These are phyloP conservation scores for Dissostichus mawsoni DNA, from an alignment of 2,113 vertebrate species.

Conservation along the genomic window DNA sequence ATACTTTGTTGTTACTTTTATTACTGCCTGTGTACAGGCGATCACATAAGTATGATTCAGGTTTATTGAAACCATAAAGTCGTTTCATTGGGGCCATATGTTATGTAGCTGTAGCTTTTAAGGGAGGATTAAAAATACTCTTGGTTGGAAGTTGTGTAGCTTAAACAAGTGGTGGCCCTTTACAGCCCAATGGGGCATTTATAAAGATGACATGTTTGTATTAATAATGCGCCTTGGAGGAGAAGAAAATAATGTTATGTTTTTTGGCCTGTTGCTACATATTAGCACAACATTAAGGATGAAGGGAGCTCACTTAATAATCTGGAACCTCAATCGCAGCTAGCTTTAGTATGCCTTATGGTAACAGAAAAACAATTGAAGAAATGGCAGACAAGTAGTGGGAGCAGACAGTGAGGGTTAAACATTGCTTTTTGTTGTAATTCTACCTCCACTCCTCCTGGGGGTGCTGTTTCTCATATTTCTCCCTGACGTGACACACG, in stretches of 20 bases:
- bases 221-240: background rate
- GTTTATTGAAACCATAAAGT: conserved; percentile 12
- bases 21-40: too few relatives aligned
- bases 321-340: background rate
- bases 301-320: too few relatives aligned
- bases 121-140: background rate
- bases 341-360: background rate
- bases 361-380: background rate
- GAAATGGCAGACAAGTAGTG: background rate
- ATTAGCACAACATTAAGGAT: background rate
- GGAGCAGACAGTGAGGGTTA: background rate
- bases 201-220: conserved; percentile 5
- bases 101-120: conserved; percentile 19
- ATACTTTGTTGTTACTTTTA: background rate
- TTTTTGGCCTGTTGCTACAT: background rate
- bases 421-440: background rate
- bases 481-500: conserved; percentile 95
- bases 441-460: conserved; percentile 98
- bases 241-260: background rate
- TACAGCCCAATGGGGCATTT: background rate
- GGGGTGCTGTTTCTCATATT: conserved; percentile 93
- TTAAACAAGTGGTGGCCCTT: background rate
- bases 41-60: background rate
- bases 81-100: conserved; percentile 18
- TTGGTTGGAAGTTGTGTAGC: conserved; percentile 1